Percentiles rank a stretch among this genome's conserved stretches.
phyloP scores from a whole-genome alignment of 2,888 invertebrate species.

The Erynnis tages region DNA sequence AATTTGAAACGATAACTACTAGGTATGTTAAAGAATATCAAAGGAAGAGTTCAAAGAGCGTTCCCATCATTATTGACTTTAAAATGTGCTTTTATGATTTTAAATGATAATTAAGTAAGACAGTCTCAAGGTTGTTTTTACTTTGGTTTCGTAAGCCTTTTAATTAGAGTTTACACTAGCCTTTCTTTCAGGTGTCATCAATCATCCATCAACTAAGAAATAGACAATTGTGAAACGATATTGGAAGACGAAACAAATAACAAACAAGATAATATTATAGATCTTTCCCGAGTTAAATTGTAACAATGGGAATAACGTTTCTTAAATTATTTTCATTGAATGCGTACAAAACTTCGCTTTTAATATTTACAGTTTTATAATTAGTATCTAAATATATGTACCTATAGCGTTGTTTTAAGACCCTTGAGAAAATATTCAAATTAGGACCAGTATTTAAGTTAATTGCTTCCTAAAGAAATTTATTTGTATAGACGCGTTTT shows the following conservation, averaged over 20 bases:
- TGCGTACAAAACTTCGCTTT: constrained; percentile 65
- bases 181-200: constrained; percentile 12
- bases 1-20: too few species aligned
- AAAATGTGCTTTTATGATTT: too few species aligned
- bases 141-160: background rate
- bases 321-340: constrained; percentile 45
- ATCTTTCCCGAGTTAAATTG: constrained; percentile 38
- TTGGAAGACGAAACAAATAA: constrained; percentile 69
- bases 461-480: too few species aligned
- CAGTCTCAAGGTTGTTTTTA: background rate
- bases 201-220: constrained; percentile 11
- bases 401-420: constrained; percentile 57
- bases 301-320: constrained; percentile 45
- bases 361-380: constrained; percentile 58
- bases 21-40: too few species aligned
- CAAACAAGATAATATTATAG: constrained; percentile 36
- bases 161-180: constrained; percentile 5
- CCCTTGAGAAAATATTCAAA: constrained; percentile 45
- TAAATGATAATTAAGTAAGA: background rate
- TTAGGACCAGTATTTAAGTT: too few species aligned
- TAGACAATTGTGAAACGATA: constrained; percentile 34
- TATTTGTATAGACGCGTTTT: too few species aligned
- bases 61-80: too few species aligned
- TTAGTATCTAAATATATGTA: constrained; percentile 64
- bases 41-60: too few species aligned